Percentiles rank a stretch among this genome's conserved stretches.
Conservation (phyloP, 1,140 invertebrate genomes). For the Aphis gossypii region DNA sequence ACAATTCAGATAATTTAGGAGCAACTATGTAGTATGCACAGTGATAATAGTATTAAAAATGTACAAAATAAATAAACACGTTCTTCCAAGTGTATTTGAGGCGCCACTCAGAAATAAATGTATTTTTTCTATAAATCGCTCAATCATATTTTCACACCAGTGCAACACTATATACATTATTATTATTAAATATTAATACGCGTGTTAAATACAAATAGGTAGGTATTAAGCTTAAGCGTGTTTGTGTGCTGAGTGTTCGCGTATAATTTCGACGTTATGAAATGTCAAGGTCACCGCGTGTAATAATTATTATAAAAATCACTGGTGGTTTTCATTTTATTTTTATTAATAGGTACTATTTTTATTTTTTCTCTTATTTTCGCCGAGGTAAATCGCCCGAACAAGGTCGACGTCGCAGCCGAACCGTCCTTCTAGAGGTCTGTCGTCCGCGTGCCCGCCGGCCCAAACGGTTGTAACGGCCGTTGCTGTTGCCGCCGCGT, state of each 20-base stretch:
- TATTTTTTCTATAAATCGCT: not conserved
- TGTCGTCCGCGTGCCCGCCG: not conserved
- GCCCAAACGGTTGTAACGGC: not conserved
- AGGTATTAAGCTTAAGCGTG: not conserved
- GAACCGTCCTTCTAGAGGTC: constrained; percentile 29
- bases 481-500: not conserved
- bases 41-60: no score
- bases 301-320: constrained; percentile 27
- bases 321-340: not conserved
- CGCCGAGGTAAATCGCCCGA: constrained; percentile 23
- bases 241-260: not conserved
- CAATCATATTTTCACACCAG: not conserved
- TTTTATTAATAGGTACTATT: not conserved
- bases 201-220: not conserved
- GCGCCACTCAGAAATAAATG: not conserved
- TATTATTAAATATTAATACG: not conserved
- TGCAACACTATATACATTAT: not conserved
- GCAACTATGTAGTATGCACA: no score
- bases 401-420: constrained; percentile 17
- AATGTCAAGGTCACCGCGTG: constrained; percentile 32
- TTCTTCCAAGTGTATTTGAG: not conserved
- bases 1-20: no score
- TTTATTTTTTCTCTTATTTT: constrained; percentile 17
- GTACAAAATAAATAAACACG: no score
- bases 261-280: constrained; percentile 6